These are phyloP conservation scores for Boloria selene DNA, from an alignment of 2,888 invertebrate genomes.

Conservation along the genomic window DNA sequence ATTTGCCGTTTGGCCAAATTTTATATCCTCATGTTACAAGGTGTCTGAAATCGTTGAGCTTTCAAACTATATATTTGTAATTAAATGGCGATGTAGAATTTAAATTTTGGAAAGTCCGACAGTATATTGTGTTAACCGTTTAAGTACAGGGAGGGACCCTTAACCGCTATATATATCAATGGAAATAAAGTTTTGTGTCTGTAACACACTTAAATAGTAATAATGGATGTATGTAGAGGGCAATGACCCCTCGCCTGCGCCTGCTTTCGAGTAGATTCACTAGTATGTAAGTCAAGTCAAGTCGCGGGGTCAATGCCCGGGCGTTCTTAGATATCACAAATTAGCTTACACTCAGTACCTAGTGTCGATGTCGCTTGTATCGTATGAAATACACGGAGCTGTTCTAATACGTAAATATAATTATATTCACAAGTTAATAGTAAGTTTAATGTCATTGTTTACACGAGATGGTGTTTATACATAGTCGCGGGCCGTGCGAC, in stretches of 20 bases:
- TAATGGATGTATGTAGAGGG: slow-evolving; percentile 46
- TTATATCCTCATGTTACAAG: slow-evolving; percentile 67
- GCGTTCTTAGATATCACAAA: slow-evolving; percentile 69
- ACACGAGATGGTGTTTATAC: slow-evolving; percentile 55
- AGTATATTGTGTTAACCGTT: slow-evolving; percentile 7
- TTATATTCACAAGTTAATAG: slow-evolving; percentile 73
- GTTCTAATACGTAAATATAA: slow-evolving; percentile 78
- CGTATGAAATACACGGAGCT: slow-evolving; percentile 68
- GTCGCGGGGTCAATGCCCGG: background rate
- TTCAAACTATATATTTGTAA: slow-evolving; percentile 66
- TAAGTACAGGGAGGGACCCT: slow-evolving; percentile 35
- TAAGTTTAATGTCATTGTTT: slow-evolving; percentile 64
- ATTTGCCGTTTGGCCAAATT: slow-evolving; percentile 42
- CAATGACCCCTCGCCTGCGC: slow-evolving; percentile 47
- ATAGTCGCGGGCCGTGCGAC: slow-evolving; percentile 17
- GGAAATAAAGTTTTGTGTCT: slow-evolving; percentile 59
- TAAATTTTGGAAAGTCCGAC: slow-evolving; percentile 1
- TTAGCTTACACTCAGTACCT: slow-evolving; percentile 71
- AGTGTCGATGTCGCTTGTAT: slow-evolving; percentile 74
- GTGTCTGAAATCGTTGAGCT: slow-evolving; percentile 77
- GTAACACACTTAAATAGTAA: slow-evolving; percentile 61
- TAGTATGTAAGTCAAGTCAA: no score
- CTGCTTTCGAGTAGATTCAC: no score
- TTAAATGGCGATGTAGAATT: slow-evolving; percentile 40
- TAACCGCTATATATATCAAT: slow-evolving; percentile 44